Conservation (phyloP, 2,113 vertebrate genomes). For the Melanostigma gelatinosum region DNA sequence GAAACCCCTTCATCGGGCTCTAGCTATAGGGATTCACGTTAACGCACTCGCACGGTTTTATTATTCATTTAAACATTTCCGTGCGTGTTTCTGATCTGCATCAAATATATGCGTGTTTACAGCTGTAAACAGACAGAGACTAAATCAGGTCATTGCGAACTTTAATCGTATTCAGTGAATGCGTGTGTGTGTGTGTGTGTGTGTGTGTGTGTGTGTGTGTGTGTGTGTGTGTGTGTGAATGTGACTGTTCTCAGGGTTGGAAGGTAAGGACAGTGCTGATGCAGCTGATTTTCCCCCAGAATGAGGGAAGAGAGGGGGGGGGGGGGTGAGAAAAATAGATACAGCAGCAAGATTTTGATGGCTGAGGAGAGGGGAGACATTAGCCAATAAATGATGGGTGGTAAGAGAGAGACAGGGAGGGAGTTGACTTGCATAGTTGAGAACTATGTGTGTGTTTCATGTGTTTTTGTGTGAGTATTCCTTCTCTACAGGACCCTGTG, state of each 20-base stretch:
- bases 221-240: neutral
- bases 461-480: neutral
- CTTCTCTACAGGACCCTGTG: constrained; percentile 30
- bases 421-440: constrained; percentile 38
- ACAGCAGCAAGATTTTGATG: constrained; percentile 79
- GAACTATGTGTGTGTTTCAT: constrained; percentile 40
- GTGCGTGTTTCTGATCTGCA: constrained; percentile 1
- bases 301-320: constrained; percentile 37
- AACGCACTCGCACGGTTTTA: neutral
- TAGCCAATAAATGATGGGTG: constrained; percentile 78
- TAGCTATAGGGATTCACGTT: constrained; percentile 20
- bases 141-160: constrained; percentile 64
- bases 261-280: constrained; percentile 74
- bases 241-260: constrained; percentile 35
- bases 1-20: constrained; percentile 47
- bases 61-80: constrained; percentile 17
- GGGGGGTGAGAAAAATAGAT: constrained; percentile 61
- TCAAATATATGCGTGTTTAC: constrained; percentile 49
- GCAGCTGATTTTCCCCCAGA: constrained; percentile 64
- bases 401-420: constrained; percentile 43
- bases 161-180: constrained; percentile 56
- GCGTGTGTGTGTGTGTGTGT: constrained; percentile 1
- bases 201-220: constrained; percentile 4
- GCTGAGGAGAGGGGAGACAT: constrained; percentile 74
- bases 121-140: constrained; percentile 56